phyloP scores from a whole-genome alignment of 2,797 vertebrate genomes.

The Neosalanx taihuensis region DNA sequence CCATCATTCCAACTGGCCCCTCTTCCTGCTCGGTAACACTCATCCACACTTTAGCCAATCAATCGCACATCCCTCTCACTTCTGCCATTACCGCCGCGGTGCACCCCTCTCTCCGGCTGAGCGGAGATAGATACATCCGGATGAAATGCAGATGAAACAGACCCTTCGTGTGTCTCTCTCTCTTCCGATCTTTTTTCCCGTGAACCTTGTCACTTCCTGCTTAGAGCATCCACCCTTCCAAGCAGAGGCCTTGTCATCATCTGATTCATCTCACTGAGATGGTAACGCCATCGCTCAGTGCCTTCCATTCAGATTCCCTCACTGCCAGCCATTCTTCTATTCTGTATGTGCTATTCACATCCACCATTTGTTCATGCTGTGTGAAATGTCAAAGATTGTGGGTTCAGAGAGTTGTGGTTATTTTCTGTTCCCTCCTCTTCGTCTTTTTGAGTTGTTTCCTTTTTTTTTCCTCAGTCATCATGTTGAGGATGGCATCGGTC shows the following conservation, averaged over 20 bases:
- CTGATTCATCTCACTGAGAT: not conserved
- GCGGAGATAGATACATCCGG: not conserved
- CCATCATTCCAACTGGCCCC: conserved; percentile 27
- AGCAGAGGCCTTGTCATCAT: conserved; percentile 24
- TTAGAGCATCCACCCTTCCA: conserved; percentile 7
- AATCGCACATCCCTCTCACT: conserved; percentile 29
- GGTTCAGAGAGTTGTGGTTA: conserved; percentile 41
- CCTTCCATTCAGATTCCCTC: conserved; percentile 12
- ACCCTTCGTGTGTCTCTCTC: conserved; percentile 25
- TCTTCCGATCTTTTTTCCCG: conserved; percentile 28
- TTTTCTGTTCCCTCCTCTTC: conserved; percentile 48
- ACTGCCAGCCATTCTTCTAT: conserved; percentile 31
- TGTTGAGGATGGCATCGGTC: conserved; percentile 62
- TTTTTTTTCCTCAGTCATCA: conserved; percentile 54
- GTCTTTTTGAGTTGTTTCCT: conserved; percentile 49
- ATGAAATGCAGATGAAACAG: conserved; percentile 43
- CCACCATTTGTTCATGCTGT: conserved; percentile 44
- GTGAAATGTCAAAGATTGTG: conserved; percentile 48
- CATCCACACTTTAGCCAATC: conserved; percentile 34
- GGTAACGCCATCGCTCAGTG: conserved; percentile 1
- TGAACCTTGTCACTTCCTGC: not conserved
- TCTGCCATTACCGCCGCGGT: conserved; percentile 13
- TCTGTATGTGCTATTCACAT: conserved; percentile 39
- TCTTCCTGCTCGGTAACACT: conserved; percentile 1
- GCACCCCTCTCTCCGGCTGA: conserved; percentile 40